Evolutionary conservation across 2,888 invertebrate species (phyloP).

Genomic region (Megamerina dolium): DNA sequence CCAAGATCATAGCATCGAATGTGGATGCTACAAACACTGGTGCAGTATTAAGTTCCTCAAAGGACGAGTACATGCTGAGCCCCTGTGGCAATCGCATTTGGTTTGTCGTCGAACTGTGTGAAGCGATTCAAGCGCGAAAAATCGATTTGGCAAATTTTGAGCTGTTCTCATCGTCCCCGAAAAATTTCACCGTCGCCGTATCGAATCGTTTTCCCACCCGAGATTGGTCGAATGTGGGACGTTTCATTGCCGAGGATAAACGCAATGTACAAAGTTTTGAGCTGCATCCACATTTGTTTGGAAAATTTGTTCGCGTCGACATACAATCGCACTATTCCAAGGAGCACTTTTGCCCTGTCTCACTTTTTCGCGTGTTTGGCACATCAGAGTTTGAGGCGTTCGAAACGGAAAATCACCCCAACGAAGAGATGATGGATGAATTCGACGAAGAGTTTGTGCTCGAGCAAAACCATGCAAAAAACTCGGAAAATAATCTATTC

Average conservation of each 20-base stretch:
- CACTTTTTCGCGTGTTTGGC: constrained; percentile 89
- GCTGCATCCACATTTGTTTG: constrained; percentile 73
- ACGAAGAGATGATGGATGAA: constrained; percentile 61
- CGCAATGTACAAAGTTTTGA: constrained; percentile 81
- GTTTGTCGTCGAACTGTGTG: constrained; percentile 97
- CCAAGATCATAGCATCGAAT: constrained; percentile 90
- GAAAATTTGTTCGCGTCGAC: constrained; percentile 86
- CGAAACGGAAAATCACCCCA: constrained; percentile 72
- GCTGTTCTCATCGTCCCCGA: constrained; percentile 93
- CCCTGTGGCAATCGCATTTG: constrained; percentile 88
- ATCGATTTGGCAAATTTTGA: constrained; percentile 97
- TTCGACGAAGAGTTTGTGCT: constrained; percentile 57
- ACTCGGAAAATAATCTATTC: constrained; percentile 63
- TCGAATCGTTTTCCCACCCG: constrained; percentile 86
- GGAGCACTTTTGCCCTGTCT: constrained; percentile 96
- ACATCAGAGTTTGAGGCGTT: constrained; percentile 88
- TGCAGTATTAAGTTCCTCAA: constrained; percentile 79
- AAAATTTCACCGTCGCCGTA: constrained; percentile 80
- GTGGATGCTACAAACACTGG: constrained; percentile 83
- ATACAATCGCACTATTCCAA: constrained; percentile 90
- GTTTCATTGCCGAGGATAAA: constrained; percentile 81
- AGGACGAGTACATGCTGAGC: constrained; percentile 97
- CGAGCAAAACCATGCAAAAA: constrained; percentile 45
- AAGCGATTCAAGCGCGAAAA: constrained; percentile 91
- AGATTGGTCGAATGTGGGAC: constrained; percentile 86